Percentiles rank a stretch among this genome's conserved stretches.
Evolutionary conservation across 2,113 vertebrate genomes (phyloP).

Genomic region (Tragelaphus imberbis): DNA sequence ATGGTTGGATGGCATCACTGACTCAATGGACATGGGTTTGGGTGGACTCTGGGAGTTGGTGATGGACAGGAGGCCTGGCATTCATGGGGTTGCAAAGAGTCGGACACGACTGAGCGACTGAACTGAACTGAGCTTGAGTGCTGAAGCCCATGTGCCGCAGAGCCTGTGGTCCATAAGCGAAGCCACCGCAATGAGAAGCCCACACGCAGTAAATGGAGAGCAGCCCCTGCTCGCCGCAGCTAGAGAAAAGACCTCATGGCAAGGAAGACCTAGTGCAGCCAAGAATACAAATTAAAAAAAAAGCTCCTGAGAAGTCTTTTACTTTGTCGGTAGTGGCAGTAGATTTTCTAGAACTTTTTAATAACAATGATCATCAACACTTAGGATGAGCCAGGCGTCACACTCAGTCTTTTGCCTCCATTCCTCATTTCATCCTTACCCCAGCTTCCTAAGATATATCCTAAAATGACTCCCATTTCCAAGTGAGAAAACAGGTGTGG

Average conservation of each 20-base stretch:
- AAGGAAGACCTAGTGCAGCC: not conserved
- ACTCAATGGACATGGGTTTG: too few species aligned
- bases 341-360: not conserved
- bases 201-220: not conserved
- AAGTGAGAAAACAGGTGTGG: not conserved
- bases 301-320: not conserved
- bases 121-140: not conserved
- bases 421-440: not conserved
- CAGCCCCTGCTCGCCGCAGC: not conserved
- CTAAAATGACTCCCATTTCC: not conserved
- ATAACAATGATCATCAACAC: not conserved
- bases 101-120: fast-evolving
- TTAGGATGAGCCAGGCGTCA: not conserved
- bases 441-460: not conserved
- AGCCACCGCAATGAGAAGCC: not conserved
- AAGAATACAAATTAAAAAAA: not conserved
- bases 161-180: not conserved
- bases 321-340: not conserved
- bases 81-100: too few species aligned
- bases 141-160: not conserved
- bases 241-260: not conserved
- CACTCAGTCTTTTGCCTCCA: not conserved
- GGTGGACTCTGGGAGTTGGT: too few species aligned
- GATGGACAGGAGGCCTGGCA: too few species aligned
- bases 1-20: too few species aligned